phyloP scores from a whole-genome alignment of 2,113 vertebrate genomes.

The Notechis scutatus region DNA sequence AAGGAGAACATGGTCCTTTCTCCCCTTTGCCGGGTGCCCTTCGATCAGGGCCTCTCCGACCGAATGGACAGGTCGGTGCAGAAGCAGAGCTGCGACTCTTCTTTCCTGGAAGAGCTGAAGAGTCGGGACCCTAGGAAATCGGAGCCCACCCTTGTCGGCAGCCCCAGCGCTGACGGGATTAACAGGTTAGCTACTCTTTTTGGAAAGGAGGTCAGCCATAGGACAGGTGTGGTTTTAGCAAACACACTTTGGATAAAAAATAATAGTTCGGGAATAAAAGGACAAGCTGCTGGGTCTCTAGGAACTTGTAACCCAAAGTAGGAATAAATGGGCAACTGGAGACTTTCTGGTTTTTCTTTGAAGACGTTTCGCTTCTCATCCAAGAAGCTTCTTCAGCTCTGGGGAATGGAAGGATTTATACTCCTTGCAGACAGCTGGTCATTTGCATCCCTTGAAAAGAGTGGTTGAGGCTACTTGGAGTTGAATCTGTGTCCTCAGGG shows the following conservation, averaged over 20 bases:
- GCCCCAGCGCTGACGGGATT: not conserved
- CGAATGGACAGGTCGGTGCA: conserved; percentile 79
- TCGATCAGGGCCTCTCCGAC: conserved; percentile 74
- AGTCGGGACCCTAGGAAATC: conserved; percentile 71
- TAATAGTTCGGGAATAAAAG: not conserved
- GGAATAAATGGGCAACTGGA: too few species aligned
- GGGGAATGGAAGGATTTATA: too few species aligned
- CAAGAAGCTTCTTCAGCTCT: too few species aligned
- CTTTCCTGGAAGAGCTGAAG: conserved; percentile 81
- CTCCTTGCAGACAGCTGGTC: too few species aligned
- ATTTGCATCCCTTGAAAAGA: too few species aligned
- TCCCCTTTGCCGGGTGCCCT: conserved; percentile 77
- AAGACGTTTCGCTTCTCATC: too few species aligned
- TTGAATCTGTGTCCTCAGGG: too few species aligned
- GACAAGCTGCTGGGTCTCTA: not conserved
- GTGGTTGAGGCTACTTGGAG: too few species aligned
- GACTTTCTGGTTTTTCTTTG: too few species aligned
- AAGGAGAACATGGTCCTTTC: conserved; percentile 92
- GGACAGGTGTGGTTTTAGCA: not conserved
- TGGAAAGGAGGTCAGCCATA: rapidly evolving
- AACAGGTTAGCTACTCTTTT: conserved; percentile 63
- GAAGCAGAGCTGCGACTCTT: conserved; percentile 54
- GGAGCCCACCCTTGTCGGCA: conserved; percentile 70
- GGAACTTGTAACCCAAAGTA: too few species aligned
- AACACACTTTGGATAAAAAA: not conserved